Conservation (phyloP, 92 coral and sea anemone species). For the Micromussa lordhowensis region DNA sequence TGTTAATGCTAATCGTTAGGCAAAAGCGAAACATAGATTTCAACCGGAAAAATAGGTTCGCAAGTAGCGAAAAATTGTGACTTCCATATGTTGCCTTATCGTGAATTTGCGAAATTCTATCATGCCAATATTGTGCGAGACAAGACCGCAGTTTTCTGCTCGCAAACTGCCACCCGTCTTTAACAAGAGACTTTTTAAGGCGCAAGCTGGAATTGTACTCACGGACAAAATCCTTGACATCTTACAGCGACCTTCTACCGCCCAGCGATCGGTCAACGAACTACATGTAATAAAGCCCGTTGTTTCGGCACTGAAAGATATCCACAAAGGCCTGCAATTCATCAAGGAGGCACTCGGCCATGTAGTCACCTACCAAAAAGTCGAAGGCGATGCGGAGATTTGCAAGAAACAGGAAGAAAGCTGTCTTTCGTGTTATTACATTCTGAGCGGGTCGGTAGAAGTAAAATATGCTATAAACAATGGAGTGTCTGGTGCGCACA, state of each 20-base stretch:
- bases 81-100: not conserved
- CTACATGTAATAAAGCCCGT: constrained; percentile 81
- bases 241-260: constrained; percentile 58
- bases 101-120: not conserved
- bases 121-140: constrained; percentile 28
- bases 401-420: constrained; percentile 70
- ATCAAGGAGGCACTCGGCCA: constrained; percentile 84
- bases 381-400: constrained; percentile 71
- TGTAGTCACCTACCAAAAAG: constrained; percentile 85
- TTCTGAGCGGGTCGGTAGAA: constrained; percentile 91
- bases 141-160: constrained; percentile 14
- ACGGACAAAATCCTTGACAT: constrained; percentile 77
- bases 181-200: constrained; percentile 92
- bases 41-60: not conserved
- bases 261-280: constrained; percentile 66
- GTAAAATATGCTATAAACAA: constrained; percentile 80
- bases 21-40: not conserved
- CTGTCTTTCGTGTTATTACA: constrained; percentile 87
- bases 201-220: constrained; percentile 93
- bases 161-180: constrained; percentile 85
- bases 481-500: constrained; percentile 19
- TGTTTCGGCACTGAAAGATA: constrained; percentile 83
- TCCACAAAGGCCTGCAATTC: constrained; percentile 89
- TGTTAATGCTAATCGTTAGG: not conserved
- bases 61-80: not conserved